Conservation (phyloP, 2,888 invertebrate genomes). For the Parascotia fuliginaria region DNA sequence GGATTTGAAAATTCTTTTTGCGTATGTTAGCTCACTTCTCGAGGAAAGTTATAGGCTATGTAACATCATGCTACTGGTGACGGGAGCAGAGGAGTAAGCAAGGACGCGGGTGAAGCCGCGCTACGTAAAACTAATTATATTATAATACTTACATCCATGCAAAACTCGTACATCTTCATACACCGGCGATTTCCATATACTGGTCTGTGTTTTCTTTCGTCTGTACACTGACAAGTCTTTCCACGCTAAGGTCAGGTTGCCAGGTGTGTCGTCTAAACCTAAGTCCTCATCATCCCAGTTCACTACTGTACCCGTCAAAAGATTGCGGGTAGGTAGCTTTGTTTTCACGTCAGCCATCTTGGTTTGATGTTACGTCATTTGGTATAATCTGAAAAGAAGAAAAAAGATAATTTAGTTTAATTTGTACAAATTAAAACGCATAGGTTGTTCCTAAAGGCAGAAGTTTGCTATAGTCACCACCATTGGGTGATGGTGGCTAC, state of each 20-base stretch:
- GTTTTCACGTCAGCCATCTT: slow-evolving; percentile 65
- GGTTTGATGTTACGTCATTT: slow-evolving; percentile 66
- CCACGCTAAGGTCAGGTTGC: slow-evolving; percentile 81
- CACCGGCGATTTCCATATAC: slow-evolving; percentile 78
- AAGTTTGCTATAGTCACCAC: no score
- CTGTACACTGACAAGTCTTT: slow-evolving; percentile 83
- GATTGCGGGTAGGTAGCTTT: slow-evolving; percentile 73
- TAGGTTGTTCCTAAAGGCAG: no score
- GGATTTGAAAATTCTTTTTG: no score
- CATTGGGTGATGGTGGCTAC: no score
- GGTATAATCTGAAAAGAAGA: slow-evolving; percentile 49
- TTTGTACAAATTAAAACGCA: neutral
- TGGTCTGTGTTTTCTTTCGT: slow-evolving; percentile 75
- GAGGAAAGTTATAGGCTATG: no score
- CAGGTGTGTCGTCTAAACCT: slow-evolving; percentile 63
- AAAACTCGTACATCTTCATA: slow-evolving; percentile 83
- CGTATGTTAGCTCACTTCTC: no score
- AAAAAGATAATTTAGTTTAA: neutral
- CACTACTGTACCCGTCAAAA: slow-evolving; percentile 75
- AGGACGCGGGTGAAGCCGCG: no score
- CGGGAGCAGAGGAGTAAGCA: no score
- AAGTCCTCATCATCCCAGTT: slow-evolving; percentile 80
- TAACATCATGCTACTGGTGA: no score
- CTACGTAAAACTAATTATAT: no score
- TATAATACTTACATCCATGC: slow-evolving; percentile 84